phyloP scores from a whole-genome alignment of 2,113 vertebrate species.

The Ciconia stormi region DNA sequence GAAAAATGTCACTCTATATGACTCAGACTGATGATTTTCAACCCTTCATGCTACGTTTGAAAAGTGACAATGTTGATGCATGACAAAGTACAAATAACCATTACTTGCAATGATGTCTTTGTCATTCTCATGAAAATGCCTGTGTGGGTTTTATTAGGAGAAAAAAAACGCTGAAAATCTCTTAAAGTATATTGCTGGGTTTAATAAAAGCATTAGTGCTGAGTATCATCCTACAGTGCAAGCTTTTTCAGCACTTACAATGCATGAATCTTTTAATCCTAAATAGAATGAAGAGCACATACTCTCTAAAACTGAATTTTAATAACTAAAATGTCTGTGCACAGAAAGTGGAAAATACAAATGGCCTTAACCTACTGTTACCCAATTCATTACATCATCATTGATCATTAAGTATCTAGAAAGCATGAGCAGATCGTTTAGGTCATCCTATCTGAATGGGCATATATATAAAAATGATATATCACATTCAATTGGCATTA shows the following conservation, averaged over 20 bases:
- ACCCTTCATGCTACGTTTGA: constrained; percentile 38
- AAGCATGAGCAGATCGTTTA: accelerated
- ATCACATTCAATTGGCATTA: background rate
- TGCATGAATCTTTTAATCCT: background rate
- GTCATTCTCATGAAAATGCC: constrained; percentile 50
- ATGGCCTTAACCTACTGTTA: background rate
- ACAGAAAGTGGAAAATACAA: background rate
- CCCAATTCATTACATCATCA: background rate
- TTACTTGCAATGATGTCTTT: constrained; percentile 22
- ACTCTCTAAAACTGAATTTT: background rate
- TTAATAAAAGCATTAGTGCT: constrained; percentile 1
- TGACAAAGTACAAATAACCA: constrained; percentile 53
- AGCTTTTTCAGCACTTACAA: background rate
- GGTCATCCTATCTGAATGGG: background rate
- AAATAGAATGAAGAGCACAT: background rate
- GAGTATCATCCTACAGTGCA: background rate
- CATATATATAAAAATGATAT: background rate
- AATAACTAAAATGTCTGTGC: background rate
- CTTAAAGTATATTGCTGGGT: background rate
- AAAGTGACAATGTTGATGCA: constrained; percentile 55
- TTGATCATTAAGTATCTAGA: background rate
- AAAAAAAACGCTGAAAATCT: background rate
- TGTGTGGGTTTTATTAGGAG: constrained; percentile 24
- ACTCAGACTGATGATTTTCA: constrained; percentile 71
- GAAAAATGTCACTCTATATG: constrained; percentile 64